phyloP scores from a whole-genome alignment of 2,888 invertebrate species.

The Kuschelorhynchus macadamiae region DNA sequence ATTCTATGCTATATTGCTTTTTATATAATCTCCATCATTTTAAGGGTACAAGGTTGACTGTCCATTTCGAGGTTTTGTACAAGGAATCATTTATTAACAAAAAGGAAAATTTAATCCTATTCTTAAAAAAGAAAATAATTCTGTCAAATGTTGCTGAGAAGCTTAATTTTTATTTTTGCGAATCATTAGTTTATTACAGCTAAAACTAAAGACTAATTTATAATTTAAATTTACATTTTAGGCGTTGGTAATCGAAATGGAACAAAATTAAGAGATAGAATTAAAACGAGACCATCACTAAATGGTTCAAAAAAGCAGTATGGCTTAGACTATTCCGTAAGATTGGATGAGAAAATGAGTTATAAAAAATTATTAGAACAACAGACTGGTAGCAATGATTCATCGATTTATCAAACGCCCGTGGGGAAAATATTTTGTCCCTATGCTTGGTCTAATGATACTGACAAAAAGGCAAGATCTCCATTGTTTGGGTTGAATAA shows the following conservation, averaged over 20 bases:
- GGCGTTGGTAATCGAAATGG: slow-evolving; percentile 21
- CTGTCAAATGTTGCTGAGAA: too few species aligned
- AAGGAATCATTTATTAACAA: too few species aligned
- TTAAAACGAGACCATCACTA: slow-evolving; percentile 6
- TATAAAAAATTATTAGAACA: slow-evolving; percentile 72
- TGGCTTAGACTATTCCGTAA: slow-evolving; percentile 71
- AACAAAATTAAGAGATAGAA: slow-evolving; percentile 19
- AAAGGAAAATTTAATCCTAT: too few species aligned
- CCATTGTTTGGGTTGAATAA: slow-evolving; percentile 16
- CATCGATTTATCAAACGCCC: slow-evolving; percentile 60
- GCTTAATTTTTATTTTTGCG: too few species aligned
- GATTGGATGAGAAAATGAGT: slow-evolving; percentile 73
- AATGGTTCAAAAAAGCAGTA: slow-evolving; percentile 16
- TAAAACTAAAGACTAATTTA: too few species aligned
- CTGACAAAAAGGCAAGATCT: slow-evolving; percentile 22
- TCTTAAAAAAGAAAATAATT: too few species aligned
- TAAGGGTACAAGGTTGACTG: too few species aligned
- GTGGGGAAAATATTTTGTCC: slow-evolving; percentile 52
- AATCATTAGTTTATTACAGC: too few species aligned
- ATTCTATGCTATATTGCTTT: too few species aligned
- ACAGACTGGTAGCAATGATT: slow-evolving; percentile 58
- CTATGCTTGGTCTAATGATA: slow-evolving; percentile 46
- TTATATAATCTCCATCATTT: too few species aligned
- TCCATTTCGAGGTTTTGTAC: too few species aligned
- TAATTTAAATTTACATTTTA: slow-evolving; percentile 10